Evolutionary conservation across 2,113 vertebrate species (phyloP), one percentile per base, ranked within the genome.

Genomic region (Aptenodytes forsteri): DNA sequence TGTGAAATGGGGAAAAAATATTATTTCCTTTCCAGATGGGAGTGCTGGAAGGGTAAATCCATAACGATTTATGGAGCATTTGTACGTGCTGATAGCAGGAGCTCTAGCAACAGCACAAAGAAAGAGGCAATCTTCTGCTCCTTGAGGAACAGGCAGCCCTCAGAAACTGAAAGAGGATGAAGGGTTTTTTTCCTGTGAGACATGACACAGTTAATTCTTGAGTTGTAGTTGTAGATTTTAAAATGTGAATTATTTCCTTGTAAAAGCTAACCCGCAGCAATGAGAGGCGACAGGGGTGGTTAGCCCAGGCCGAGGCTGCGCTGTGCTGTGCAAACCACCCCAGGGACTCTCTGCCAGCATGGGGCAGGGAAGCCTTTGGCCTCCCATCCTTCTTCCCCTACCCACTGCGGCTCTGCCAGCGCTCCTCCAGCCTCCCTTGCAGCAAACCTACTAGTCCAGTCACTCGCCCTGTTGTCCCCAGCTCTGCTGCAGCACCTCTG

Each of bases 221-320:
- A 77, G 15, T 10, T 7, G 3, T 11, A 40, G 19, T 18, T 38
- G 25, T 29, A 64, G 67, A 64, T 83, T 70, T 71, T 47, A 49
- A 75, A 66, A 40, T 4, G 8, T 50, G n/a, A 34, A 50, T 64
- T 62, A 50, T 81, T 89, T 91, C 32, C 55, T 56, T 62, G 34
- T 61, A 15, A 36, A 56, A 80, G 29, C 27, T 13, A 34, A 59
- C 38, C 11, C 1, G 1, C 34, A 49, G 50, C 34, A 72, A 16
- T 1, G 5, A 38, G n/a, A 44, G 34, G 22, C 3, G 3, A 7
- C 14, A 8, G 72, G 18, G 10, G 21, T 76, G 44, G 16, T 47
- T 16, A 58, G 52, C 27, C 9, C 23, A 14, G 27, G 62, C 20
- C 0, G 0, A 62, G 34, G 30, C 38, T 66, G 55, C 4, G 9